These are phyloP conservation scores for Parelbella ahira DNA, from an alignment of 2,888 invertebrate genomes.

Conservation along the genomic window DNA sequence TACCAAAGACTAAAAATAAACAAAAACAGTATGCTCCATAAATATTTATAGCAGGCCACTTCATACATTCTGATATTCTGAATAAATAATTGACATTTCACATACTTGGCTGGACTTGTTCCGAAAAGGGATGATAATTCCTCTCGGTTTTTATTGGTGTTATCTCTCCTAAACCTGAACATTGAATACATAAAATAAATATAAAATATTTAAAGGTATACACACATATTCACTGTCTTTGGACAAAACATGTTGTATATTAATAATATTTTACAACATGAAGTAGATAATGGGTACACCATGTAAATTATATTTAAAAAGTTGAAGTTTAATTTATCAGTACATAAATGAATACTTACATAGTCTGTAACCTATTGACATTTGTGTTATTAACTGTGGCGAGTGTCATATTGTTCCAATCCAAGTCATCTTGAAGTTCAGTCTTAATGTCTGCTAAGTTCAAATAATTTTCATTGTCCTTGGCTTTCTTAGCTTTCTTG, in stretches of 20 bases:
- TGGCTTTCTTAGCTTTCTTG: conserved; percentile 54
- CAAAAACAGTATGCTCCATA: too few relatives aligned
- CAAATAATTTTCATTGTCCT: conserved; percentile 39
- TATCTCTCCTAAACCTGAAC: conserved; percentile 75
- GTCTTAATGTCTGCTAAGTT: conserved; percentile 70
- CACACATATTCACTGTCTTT: too few relatives aligned
- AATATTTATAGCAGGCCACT: conserved; percentile 52
- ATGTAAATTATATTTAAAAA: too few relatives aligned
- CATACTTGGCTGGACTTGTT: conserved; percentile 74
- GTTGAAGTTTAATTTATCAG: too few relatives aligned
- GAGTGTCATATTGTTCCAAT: conserved; percentile 72
- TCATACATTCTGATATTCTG: conserved; percentile 36
- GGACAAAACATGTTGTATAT: too few relatives aligned
- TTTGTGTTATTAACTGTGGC: conserved; percentile 68
- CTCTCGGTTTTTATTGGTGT: conserved; percentile 66
- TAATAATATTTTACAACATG: too few relatives aligned
- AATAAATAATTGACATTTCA: conserved; percentile 43
- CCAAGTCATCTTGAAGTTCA: conserved; percentile 70
- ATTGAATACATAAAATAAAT: conserved; percentile 35
- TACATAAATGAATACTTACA: too few relatives aligned
- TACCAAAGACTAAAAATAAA: too few relatives aligned
- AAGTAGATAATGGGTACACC: too few relatives aligned
- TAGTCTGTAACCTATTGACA: conserved; percentile 60
- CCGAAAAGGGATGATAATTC: conserved; percentile 65
- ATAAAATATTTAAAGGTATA: too few relatives aligned